Conservation (phyloP, 2,113 vertebrate genomes). For the Marcusenius ussheri region DNA sequence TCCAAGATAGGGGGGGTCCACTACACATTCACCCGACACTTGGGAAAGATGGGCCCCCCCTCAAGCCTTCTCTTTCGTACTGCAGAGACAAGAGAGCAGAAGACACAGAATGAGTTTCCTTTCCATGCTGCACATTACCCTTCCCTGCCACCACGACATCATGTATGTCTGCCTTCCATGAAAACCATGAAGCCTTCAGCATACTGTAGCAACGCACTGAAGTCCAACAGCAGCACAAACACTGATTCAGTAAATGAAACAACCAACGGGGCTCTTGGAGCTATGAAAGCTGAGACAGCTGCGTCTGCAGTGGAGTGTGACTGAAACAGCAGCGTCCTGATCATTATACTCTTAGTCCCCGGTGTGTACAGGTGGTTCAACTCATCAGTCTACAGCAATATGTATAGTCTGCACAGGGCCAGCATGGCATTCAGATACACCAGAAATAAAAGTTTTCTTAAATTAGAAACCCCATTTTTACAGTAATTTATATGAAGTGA, state of each 20-base stretch:
- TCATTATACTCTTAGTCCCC: background rate
- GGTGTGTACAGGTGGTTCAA: background rate
- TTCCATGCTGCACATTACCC: background rate
- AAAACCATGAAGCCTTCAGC: background rate
- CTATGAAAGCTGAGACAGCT: background rate
- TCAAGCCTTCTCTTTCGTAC: conserved; percentile 95
- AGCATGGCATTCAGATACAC: background rate
- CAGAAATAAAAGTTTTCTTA: background rate
- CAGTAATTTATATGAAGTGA: conserved; percentile 6
- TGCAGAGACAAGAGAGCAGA: conserved; percentile 48
- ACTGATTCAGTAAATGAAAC: background rate
- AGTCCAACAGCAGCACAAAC: background rate
- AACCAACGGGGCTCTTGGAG: background rate
- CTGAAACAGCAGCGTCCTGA: background rate
- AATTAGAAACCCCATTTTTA: conserved; percentile 1
- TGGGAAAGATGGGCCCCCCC: conserved; percentile 90
- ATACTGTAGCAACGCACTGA: background rate
- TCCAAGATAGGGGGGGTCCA: background rate
- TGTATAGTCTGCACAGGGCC: background rate
- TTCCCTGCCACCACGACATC: background rate
- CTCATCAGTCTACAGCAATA: conserved; percentile 7
- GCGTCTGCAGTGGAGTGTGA: background rate
- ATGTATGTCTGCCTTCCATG: background rate
- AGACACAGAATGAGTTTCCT: background rate
- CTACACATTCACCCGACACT: conserved; percentile 88